Percentiles rank a stretch among this genome's conserved stretches.
Conservation (phyloP, 2,113 vertebrate species). For the Nerophis ophidion region DNA sequence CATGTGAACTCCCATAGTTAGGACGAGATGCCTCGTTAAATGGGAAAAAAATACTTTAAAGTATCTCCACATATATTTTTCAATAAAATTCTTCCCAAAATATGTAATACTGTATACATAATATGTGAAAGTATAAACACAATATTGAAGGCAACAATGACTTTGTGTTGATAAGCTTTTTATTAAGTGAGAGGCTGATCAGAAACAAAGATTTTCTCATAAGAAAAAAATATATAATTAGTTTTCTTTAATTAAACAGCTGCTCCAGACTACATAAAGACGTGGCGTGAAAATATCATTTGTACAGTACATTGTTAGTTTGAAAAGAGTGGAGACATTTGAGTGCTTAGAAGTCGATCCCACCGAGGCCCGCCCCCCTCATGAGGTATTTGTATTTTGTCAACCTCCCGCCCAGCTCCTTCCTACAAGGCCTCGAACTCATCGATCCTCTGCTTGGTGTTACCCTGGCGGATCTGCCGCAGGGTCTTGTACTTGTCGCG, state of each 20-base stretch:
- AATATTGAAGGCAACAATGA: no score
- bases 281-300: not conserved
- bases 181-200: no score
- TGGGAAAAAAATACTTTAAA: no score
- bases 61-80: no score
- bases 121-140: no score
- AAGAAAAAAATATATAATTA: not conserved
- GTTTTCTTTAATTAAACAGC: not conserved
- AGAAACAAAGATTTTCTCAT: not conserved
- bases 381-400: conserved; percentile 25
- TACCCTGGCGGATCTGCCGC: conserved; percentile 92
- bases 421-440: conserved; percentile 93
- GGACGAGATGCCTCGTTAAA: no score
- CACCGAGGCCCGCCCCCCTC: conserved; percentile 4
- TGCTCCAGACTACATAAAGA: not conserved
- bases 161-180: no score
- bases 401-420: conserved; percentile 4
- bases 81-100: no score
- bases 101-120: no score
- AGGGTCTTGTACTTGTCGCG: conserved; percentile 98
- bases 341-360: not conserved
- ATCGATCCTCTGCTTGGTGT: conserved; percentile 97
- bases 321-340: not conserved
- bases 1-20: no score
- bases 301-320: conserved; percentile 1